Evolutionary conservation across 2,113 vertebrate species (phyloP).

Genomic region (Etheostoma spectabile): DNA sequence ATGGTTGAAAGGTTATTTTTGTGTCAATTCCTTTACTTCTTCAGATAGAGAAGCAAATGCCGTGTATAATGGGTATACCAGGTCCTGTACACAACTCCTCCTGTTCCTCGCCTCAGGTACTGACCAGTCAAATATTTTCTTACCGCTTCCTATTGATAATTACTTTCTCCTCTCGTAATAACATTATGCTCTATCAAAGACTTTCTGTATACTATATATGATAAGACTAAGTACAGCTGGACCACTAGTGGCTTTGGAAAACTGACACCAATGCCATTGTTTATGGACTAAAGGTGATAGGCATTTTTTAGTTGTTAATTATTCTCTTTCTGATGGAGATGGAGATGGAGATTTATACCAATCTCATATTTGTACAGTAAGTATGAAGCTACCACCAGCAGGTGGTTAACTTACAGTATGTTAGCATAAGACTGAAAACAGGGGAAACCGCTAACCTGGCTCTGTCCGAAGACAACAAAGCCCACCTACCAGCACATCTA

Average conservation of each 20-base stretch:
- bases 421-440: background rate
- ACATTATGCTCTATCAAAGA: background rate
- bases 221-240: background rate
- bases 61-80: conserved; percentile 92
- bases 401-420: too few species aligned
- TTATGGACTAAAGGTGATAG: background rate
- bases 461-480: background rate
- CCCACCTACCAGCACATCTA: background rate
- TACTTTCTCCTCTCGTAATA: conserved; percentile 1
- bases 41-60: conserved; percentile 96
- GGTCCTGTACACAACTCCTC: conserved; percentile 90
- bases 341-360: background rate
- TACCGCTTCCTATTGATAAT: conserved; percentile 1
- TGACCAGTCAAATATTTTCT: conserved; percentile 62
- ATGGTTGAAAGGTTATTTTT: conserved; percentile 50
- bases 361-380: background rate
- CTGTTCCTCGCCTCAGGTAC: conserved; percentile 91
- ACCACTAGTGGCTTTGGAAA: background rate
- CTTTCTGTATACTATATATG: background rate
- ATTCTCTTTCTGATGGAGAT: background rate
- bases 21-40: conserved; percentile 43
- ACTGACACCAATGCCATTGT: background rate
- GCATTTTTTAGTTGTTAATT: background rate
- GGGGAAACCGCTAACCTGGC: background rate
- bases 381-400: background rate